Evolutionary conservation across 2,113 vertebrate species (phyloP), one percentile per base, ranked within the genome.

Genomic region (Stercorarius parasiticus): DNA sequence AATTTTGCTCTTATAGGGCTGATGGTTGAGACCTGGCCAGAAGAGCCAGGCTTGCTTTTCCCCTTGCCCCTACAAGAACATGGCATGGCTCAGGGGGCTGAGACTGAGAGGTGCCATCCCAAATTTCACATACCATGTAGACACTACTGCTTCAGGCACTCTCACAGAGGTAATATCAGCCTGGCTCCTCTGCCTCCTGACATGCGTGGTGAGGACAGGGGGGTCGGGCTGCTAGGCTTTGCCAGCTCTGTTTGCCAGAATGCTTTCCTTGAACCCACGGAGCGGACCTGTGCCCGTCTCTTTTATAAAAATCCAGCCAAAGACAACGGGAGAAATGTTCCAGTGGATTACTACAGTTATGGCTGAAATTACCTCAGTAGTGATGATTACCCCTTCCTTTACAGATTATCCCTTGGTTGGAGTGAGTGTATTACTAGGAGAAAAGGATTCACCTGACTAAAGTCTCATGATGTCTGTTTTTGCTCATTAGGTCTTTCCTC

Each of bases 141-240:
- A 21, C 55, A 8, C 6, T 59, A 20, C 26, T 47, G 23, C 30
- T 66, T 86, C 8, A 55, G 47, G 19, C 26, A 38, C 29, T 55
- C 8, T 52, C 27, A 58, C 17, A 19, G 13, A 26, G 0, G 0
- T 18, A 15, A 42, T 56, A 20, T 30, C 34, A 69, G 23, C 13
- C 7, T 65, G 30, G 21, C 3, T 59, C n/a, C 43, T 71, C n/a
- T 21, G 11, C 38, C 29, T 65, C 38, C 61, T 74, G 42, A 19
- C 1, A 3, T 8, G 3, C 0, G 2, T 42, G 14, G 5, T 62
- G 30, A 5, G 15, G 32, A 38, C 34, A 43, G 17, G 10, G 11
- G 2, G 7, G 58, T 36, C 1, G 1, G 52, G 22, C 17, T 90
- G 27, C 19, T 77, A 8, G 11, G 17, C 29, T 91, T 72, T 64